These are phyloP conservation scores for Neofelis nebulosa DNA, from an alignment of 2,113 vertebrate species.

Conservation along the genomic window DNA sequence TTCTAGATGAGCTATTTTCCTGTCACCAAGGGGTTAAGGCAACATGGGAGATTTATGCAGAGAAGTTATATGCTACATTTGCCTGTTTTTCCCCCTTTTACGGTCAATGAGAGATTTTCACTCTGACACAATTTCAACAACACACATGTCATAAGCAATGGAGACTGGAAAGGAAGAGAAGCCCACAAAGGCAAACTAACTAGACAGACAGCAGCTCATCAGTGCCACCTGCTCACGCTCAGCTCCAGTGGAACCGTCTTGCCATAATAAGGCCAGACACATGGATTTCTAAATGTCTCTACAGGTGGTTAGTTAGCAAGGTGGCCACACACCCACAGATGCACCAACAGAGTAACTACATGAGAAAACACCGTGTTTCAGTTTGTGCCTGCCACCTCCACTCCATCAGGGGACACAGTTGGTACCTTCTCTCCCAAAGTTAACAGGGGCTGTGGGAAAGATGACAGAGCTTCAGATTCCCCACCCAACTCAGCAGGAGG, in stretches of 20 bases:
- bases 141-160: slow-evolving; percentile 83
- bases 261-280: slow-evolving; percentile 84
- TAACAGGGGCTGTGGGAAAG: slow-evolving; percentile 66
- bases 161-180: slow-evolving; percentile 77
- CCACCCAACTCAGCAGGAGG: background rate
- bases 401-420: slow-evolving; percentile 73
- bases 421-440: slow-evolving; percentile 71
- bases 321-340: slow-evolving; percentile 40
- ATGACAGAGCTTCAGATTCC: slow-evolving; percentile 47
- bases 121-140: slow-evolving; percentile 79
- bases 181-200: slow-evolving; percentile 78
- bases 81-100: slow-evolving; percentile 67
- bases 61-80: background rate
- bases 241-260: slow-evolving; percentile 47
- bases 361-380: slow-evolving; percentile 71
- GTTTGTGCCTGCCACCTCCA: slow-evolving; percentile 76
- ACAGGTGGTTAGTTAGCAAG: slow-evolving; percentile 82
- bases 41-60: slow-evolving; percentile 9
- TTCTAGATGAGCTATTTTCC: background rate
- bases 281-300: slow-evolving; percentile 80
- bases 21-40: slow-evolving; percentile 30
- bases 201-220: slow-evolving; percentile 82
- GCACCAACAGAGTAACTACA: slow-evolving; percentile 71
- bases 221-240: slow-evolving; percentile 69
- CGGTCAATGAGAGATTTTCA: slow-evolving; percentile 72